These are phyloP conservation scores for Leptarthrus brevirostris DNA, from an alignment of 2,888 invertebrate genomes.

Conservation along the genomic window DNA sequence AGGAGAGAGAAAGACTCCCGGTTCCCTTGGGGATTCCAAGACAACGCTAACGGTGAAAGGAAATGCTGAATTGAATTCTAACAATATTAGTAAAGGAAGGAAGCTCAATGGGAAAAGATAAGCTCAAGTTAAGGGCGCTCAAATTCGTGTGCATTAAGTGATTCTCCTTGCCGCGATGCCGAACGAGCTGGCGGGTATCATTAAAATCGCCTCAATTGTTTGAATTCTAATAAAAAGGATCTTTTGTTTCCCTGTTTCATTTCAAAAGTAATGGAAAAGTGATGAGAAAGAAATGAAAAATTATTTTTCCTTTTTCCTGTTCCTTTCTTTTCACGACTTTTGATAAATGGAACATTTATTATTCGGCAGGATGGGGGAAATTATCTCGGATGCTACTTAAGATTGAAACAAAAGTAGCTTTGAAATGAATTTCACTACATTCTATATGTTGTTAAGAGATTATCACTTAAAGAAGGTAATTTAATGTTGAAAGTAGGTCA, in stretches of 20 bases:
- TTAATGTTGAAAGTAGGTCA: no score
- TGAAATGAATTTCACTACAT: no score
- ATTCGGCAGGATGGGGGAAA: no score
- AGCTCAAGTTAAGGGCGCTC: background rate
- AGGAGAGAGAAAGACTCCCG: background rate
- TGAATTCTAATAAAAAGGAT: background rate
- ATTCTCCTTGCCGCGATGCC: background rate
- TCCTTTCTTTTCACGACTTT: background rate
- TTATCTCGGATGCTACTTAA: no score
- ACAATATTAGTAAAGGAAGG: conserved; percentile 1
- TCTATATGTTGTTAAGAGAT: no score
- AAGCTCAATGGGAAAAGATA: background rate
- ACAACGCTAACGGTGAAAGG: background rate
- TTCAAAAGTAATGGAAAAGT: no score
- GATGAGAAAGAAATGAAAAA: conserved; percentile 1
- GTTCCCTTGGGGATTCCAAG: background rate
- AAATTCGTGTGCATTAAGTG: background rate
- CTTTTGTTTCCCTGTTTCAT: no score
- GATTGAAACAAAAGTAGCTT: no score
- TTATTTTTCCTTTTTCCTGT: background rate
- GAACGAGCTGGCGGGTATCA: no score
- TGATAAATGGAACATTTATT: no score
- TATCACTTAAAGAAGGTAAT: no score
- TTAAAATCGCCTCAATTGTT: conserved; percentile 1
- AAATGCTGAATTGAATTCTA: conserved; percentile 33